Conservation (phyloP, 2,888 invertebrate genomes). For the Nephrotoma appendiculata region DNA sequence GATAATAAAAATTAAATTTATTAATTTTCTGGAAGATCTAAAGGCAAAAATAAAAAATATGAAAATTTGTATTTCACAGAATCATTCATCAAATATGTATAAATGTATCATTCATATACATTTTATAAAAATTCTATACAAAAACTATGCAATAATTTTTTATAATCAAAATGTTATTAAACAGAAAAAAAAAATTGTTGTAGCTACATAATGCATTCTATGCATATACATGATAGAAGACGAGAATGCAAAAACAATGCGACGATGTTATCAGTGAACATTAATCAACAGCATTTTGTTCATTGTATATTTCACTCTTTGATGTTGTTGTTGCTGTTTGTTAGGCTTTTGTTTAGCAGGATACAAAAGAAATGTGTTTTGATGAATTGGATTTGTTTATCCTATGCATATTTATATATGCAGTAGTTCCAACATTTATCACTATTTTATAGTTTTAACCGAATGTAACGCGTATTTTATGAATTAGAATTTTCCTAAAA, state of each 20-base stretch:
- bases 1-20: background rate
- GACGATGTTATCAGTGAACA: background rate
- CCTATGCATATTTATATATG: no score
- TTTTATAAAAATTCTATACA: background rate
- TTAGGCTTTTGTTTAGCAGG: background rate
- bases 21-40: background rate
- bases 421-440: no score
- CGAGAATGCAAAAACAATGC: background rate
- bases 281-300: background rate
- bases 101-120: background rate
- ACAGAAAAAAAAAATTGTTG: background rate
- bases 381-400: no score
- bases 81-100: background rate
- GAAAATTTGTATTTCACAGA: background rate
- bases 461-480: no score
- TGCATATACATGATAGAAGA: background rate
- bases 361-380: no score
- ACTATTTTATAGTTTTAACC: no score
- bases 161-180: background rate
- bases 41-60: background rate
- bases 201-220: background rate
- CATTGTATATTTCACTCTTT: background rate
- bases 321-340: background rate
- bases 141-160: background rate
- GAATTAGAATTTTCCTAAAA: no score